These are phyloP conservation scores for Mesocentrotus franciscanus DNA, from an alignment of 53 echinoderm and acorn worm species.

Conservation along the genomic window DNA sequence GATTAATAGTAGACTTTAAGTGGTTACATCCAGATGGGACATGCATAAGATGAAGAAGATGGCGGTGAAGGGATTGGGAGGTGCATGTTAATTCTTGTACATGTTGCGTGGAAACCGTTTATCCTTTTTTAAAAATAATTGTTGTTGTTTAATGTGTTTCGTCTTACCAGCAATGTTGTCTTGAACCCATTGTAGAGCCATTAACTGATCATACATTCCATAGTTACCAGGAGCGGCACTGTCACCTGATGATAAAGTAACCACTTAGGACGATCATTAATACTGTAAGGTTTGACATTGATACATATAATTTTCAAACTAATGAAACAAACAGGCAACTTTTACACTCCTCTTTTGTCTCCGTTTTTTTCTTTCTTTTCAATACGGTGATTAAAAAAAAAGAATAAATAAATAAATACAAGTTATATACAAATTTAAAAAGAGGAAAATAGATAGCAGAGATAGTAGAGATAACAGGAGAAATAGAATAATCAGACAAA, in stretches of 20 bases:
- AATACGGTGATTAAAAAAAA: too few species aligned
- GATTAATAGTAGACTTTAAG: too few species aligned
- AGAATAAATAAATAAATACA: too few species aligned
- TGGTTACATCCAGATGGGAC: too few species aligned
- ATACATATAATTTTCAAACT: not conserved
- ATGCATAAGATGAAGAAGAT: too few species aligned
- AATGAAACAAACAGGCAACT: not conserved
- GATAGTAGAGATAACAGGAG: too few species aligned
- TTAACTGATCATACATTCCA: constrained; percentile 60
- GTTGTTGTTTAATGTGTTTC: not conserved
- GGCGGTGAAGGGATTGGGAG: too few species aligned
- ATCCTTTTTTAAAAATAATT: not conserved
- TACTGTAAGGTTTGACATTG: not conserved
- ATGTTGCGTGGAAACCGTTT: not conserved
- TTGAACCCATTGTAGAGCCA: constrained; percentile 59
- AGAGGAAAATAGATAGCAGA: too few species aligned
- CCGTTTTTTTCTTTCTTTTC: too few species aligned
- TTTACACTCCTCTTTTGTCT: too few species aligned
- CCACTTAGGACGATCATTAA: not conserved
- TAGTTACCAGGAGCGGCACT: constrained; percentile 57
- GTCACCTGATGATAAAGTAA: constrained; percentile 31
- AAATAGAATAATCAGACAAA: too few species aligned
- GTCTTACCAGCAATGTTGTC: constrained; percentile 55
- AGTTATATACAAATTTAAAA: too few species aligned
- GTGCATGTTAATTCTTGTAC: not conserved